Conservation (phyloP, 1,140 invertebrate genomes). For the Frieseomelitta varia region DNA sequence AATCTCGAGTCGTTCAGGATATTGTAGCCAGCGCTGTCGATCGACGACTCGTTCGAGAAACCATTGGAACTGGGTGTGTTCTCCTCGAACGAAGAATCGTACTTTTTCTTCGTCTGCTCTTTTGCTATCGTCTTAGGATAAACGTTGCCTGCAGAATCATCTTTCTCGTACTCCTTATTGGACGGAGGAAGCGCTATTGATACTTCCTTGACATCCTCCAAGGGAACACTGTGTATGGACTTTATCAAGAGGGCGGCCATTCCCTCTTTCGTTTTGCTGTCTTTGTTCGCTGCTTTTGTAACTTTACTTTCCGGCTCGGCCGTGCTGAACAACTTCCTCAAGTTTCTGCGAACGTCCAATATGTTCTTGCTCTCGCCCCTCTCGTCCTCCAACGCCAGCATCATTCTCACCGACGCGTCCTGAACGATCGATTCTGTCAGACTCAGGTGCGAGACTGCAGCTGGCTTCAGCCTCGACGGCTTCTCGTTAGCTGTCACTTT, state of each 20-base stretch:
- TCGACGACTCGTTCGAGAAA: conserved; percentile 69
- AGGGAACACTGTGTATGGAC: conserved; percentile 83
- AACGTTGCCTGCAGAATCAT: neutral
- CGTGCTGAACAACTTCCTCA: conserved; percentile 78
- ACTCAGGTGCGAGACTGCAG: conserved; percentile 63
- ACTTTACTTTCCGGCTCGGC: neutral
- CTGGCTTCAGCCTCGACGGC: neutral
- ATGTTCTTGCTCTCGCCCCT: conserved; percentile 80
- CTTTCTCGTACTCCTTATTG: neutral
- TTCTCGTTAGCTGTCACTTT: neutral
- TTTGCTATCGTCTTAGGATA: neutral
- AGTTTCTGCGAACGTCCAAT: conserved; percentile 81
- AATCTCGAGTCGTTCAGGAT: conserved; percentile 72
- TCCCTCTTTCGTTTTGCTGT: conserved; percentile 83
- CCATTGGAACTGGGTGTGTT: conserved; percentile 67
- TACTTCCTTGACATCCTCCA: conserved; percentile 84
- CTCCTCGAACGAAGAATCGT: conserved; percentile 75
- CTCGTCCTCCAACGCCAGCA: conserved; percentile 84
- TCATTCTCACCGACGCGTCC: conserved; percentile 75
- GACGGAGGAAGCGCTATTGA: conserved; percentile 62
- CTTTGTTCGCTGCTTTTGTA: conserved; percentile 81
- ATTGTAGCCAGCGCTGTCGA: conserved; percentile 77
- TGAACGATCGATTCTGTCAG: conserved; percentile 73
- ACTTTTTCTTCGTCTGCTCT: conserved; percentile 42
- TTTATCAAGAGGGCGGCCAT: conserved; percentile 86